These are phyloP conservation scores for Tragelaphus strepsiceros DNA, from an alignment of 2,113 vertebrate genomes.

Conservation along the genomic window DNA sequence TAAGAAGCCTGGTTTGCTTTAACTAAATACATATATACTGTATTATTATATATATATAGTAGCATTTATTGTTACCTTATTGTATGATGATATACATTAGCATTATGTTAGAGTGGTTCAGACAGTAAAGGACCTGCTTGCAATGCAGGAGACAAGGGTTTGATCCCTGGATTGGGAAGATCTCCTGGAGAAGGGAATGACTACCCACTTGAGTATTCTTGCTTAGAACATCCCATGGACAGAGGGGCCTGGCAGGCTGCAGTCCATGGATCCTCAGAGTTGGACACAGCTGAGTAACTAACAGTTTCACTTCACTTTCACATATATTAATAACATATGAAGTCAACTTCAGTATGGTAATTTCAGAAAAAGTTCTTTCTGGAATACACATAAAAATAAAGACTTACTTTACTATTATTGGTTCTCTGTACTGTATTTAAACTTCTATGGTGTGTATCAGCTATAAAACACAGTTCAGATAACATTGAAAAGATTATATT, in stretches of 20 bases:
- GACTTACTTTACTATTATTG: neutral
- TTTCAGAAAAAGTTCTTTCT: neutral
- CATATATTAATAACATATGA: neutral
- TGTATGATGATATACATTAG: neutral
- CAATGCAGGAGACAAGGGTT: neutral
- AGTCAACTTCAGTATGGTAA: neutral
- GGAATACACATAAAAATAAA: neutral
- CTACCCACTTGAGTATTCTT: neutral
- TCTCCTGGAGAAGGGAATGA: neutral
- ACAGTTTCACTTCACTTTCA: neutral
- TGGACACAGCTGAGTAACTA: neutral
- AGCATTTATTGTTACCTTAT: neutral
- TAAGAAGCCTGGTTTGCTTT: neutral
- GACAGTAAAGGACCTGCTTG: neutral
- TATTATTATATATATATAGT: neutral
- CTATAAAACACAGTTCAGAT: neutral
- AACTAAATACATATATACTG: neutral
- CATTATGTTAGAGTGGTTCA: neutral
- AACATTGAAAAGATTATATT: neutral
- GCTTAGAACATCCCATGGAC: neutral
- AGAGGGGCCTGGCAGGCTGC: neutral
- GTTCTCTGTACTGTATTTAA: neutral
- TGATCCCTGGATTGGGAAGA: neutral
- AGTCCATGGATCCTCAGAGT: neutral
- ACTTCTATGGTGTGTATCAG: neutral